Evolutionary conservation across 2,797 vertebrate species (phyloP).

Genomic region (Sebastes nivosus): DNA sequence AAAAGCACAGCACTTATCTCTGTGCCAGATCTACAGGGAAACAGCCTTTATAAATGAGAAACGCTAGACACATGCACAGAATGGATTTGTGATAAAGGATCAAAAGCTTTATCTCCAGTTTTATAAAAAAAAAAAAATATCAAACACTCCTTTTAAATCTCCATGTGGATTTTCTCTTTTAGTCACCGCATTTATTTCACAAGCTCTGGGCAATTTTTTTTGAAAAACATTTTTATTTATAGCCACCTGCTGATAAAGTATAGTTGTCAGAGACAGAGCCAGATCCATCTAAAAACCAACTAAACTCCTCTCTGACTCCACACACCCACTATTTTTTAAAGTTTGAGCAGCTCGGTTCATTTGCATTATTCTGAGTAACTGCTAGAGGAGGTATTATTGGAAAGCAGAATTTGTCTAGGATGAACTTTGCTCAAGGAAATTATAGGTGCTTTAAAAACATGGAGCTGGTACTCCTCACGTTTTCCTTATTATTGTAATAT

Average conservation of each 20-base stretch:
- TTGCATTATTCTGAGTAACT: not conserved
- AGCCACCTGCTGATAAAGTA: not conserved
- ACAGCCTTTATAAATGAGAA: slow-evolving; percentile 14
- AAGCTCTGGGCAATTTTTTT: not conserved
- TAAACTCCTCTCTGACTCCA: not conserved
- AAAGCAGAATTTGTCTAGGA: not conserved
- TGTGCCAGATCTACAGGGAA: slow-evolving; percentile 23
- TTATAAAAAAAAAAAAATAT: not conserved
- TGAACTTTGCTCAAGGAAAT: not conserved
- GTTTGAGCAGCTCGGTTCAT: not conserved
- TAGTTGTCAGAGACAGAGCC: not conserved
- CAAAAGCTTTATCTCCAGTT: slow-evolving; percentile 24
- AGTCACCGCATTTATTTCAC: not conserved
- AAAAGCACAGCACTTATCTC: slow-evolving; percentile 2
- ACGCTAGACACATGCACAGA: not conserved
- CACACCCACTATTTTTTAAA: not conserved
- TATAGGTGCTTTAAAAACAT: slow-evolving; percentile 9
- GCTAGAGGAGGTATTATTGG: not conserved
- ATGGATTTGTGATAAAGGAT: slow-evolving; percentile 11
- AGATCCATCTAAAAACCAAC: not conserved
- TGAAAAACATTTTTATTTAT: not conserved
- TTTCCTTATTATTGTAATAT: not conserved
- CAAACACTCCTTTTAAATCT: slow-evolving; percentile 8
- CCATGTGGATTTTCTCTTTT: slow-evolving; percentile 1
- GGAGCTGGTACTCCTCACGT: not conserved